A percentile compares a stretch with the other conserved stretches of the same genome.
These are phyloP conservation scores for Conger conger DNA, from an alignment of 2,113 vertebrate species.

Conservation along the genomic window DNA sequence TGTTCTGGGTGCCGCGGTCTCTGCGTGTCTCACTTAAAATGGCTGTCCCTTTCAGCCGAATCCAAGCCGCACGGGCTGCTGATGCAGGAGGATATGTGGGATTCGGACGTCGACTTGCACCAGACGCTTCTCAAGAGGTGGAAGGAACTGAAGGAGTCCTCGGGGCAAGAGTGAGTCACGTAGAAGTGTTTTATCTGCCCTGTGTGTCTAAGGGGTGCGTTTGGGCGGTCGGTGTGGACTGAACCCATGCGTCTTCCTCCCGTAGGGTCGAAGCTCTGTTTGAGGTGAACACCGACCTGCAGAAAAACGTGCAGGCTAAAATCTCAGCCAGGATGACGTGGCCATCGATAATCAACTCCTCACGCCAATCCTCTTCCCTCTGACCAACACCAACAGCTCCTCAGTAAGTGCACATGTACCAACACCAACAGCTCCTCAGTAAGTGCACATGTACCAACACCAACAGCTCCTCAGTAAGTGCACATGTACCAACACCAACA, in stretches of 20 bases:
- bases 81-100: slow-evolving; percentile 91
- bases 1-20: not conserved
- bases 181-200: not conserved
- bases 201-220: not conserved
- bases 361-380: slow-evolving; percentile 82
- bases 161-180: slow-evolving; percentile 78
- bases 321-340: slow-evolving; percentile 86
- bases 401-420: too few species aligned
- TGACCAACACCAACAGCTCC: slow-evolving; percentile 93
- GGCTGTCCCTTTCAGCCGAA: slow-evolving; percentile 69
- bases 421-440: too few species aligned
- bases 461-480: too few species aligned
- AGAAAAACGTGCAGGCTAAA: slow-evolving; percentile 87
- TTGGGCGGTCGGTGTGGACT: not conserved
- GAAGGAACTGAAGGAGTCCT: slow-evolving; percentile 80
- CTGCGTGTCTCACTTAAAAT: not conserved
- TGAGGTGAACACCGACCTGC: slow-evolving; percentile 96
- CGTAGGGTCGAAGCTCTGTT: slow-evolving; percentile 81
- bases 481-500: too few species aligned
- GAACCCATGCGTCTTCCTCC: not conserved
- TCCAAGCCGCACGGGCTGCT: slow-evolving; percentile 76
- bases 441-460: too few species aligned
- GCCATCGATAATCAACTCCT: slow-evolving; percentile 86
- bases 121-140: slow-evolving; percentile 86
- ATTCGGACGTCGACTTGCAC: slow-evolving; percentile 88